Evolutionary conservation across 2,113 vertebrate species (phyloP).

Genomic region (Mionectes macconnelli): DNA sequence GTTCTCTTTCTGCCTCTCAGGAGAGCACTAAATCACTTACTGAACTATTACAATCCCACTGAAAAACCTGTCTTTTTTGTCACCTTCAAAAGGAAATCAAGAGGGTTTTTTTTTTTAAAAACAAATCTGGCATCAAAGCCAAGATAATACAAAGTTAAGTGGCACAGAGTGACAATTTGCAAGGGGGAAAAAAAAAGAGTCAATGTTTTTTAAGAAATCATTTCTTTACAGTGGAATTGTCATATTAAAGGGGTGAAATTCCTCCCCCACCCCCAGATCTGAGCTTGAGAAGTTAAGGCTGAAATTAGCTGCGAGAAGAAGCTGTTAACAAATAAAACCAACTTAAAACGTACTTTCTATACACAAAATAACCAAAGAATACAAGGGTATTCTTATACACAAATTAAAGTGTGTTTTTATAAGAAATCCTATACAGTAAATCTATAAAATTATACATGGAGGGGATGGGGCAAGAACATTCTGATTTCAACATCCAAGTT

Average conservation of each 20-base stretch:
- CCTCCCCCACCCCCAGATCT: background rate
- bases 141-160: background rate
- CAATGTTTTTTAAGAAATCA: background rate
- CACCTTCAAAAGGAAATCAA: conserved; percentile 19
- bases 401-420: background rate
- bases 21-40: conserved; percentile 1
- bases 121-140: background rate
- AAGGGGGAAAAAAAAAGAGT: background rate
- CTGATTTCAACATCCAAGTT: background rate
- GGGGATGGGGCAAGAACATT: background rate
- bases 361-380: background rate
- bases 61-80: background rate
- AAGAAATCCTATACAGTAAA: background rate
- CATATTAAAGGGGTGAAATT: background rate
- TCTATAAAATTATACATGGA: rapidly evolving
- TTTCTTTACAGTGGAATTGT: background rate
- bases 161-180: background rate
- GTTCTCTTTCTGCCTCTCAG: conserved; percentile 1
- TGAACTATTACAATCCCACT: background rate
- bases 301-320: background rate
- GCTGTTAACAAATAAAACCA: background rate
- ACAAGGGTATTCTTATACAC: background rate
- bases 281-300: background rate
- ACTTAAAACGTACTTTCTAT: background rate
- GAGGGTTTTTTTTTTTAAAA: background rate